A percentile compares a stretch with the other conserved stretches of the same genome.
Evolutionary conservation across 2,888 invertebrate genomes (phyloP).

Genomic region (Thecocarcelia acutangulata): DNA sequence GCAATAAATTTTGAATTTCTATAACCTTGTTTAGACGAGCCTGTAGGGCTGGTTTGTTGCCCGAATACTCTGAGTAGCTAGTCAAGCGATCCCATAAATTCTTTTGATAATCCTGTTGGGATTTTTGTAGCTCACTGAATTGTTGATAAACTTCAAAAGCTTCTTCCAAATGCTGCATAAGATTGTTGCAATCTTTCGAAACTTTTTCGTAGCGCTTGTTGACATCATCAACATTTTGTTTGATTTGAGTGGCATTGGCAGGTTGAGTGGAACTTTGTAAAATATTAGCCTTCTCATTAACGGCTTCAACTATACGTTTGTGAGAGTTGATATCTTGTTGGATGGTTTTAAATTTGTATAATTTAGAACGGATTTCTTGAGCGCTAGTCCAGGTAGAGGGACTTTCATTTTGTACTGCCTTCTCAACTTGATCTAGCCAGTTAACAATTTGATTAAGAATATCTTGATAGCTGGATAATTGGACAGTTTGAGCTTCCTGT

Average conservation of each 20-base stretch:
- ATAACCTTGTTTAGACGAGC: slow-evolving; percentile 89
- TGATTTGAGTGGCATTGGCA: slow-evolving; percentile 83
- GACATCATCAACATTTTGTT: slow-evolving; percentile 87
- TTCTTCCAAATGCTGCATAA: slow-evolving; percentile 88
- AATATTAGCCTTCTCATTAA: slow-evolving; percentile 92
- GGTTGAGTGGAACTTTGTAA: slow-evolving; percentile 83
- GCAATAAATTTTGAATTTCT: slow-evolving; percentile 89
- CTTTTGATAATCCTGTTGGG: slow-evolving; percentile 94
- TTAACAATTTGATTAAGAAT: slow-evolving; percentile 89
- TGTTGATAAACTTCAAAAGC: slow-evolving; percentile 91
- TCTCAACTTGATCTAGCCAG: slow-evolving; percentile 94
- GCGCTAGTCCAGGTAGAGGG: slow-evolving; percentile 88
- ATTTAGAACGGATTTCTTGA: slow-evolving; percentile 91
- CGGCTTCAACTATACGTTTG: slow-evolving; percentile 93
- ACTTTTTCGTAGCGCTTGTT: slow-evolving; percentile 89
- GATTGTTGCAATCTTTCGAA: slow-evolving; percentile 85
- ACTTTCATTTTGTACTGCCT: slow-evolving; percentile 87
- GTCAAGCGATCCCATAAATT: slow-evolving; percentile 94
- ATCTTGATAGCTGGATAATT: slow-evolving; percentile 93
- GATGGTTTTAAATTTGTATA: slow-evolving; percentile 92
- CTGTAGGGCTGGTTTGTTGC: slow-evolving; percentile 92
- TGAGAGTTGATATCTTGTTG: slow-evolving; percentile 95
- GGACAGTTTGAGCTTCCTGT: slow-evolving; percentile 90
- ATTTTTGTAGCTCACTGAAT: slow-evolving; percentile 92
- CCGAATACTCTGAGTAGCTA: slow-evolving; percentile 91